Evolutionary conservation across 2,888 invertebrate species (phyloP).

Genomic region (Limnephilus auricula): DNA sequence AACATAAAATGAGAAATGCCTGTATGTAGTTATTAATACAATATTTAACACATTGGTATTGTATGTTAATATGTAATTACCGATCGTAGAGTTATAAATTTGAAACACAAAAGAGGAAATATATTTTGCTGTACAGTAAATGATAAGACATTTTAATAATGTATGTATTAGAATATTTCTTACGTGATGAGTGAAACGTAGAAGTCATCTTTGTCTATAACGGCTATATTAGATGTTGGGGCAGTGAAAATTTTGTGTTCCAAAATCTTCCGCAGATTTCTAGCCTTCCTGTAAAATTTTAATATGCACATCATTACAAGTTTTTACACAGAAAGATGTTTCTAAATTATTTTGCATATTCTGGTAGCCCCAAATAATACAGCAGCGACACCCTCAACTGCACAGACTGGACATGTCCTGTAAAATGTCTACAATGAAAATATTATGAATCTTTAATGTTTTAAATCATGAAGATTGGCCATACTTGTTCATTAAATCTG

Average conservation of each 20-base stretch:
- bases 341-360: neutral
- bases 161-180: conserved; percentile 67
- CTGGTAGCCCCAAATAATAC: neutral
- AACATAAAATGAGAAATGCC: neutral
- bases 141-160: neutral
- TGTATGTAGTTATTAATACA: neutral
- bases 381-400: neutral
- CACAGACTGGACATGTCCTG: neutral
- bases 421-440: neutral
- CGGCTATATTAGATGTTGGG: conserved; percentile 80
- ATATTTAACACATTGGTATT: neutral
- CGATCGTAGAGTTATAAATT: neutral
- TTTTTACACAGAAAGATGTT: no score
- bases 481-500: conserved; percentile 60
- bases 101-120: neutral
- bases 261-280: conserved; percentile 69
- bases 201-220: conserved; percentile 81
- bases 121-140: neutral
- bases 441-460: neutral
- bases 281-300: conserved; percentile 67
- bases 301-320: neutral
- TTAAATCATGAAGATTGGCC: neutral
- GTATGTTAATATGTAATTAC: no score
- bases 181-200: conserved; percentile 84
- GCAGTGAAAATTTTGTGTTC: conserved; percentile 69